Conservation (phyloP, 2,113 vertebrate genomes). For the Azemiops feae region DNA sequence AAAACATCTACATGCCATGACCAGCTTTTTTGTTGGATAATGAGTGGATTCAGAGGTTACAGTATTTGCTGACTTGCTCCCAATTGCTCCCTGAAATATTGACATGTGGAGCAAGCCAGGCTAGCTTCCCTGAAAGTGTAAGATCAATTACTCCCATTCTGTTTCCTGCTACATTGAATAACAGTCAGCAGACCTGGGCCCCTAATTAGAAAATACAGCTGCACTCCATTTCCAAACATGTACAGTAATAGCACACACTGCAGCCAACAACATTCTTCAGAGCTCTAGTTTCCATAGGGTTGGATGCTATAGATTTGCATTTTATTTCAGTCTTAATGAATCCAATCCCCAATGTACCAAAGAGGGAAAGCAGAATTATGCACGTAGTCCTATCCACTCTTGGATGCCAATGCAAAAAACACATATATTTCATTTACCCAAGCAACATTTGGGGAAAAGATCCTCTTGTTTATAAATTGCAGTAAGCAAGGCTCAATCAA, state of each 20-base stretch:
- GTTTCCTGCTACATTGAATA: conserved; percentile 19
- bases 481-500: not conserved
- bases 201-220: conserved; percentile 23
- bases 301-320: not conserved
- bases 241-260: not conserved
- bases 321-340: conserved; percentile 16
- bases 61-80: not conserved
- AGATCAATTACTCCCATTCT: not conserved
- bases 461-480: not conserved
- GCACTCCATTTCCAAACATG: conserved; percentile 16
- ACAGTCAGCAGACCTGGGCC: conserved; percentile 2
- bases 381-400: not conserved
- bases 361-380: not conserved
- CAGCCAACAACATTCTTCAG: not conserved
- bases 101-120: not conserved
- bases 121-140: not conserved
- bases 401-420: not conserved
- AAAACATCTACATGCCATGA: not conserved
- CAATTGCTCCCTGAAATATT: not conserved
- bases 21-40: not conserved
- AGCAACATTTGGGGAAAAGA: not conserved
- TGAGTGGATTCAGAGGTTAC: not conserved
- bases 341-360: not conserved
- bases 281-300: not conserved
- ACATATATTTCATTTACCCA: not conserved